Conservation (phyloP, 2,888 invertebrate genomes). For the Megastigmus dorsalis region DNA sequence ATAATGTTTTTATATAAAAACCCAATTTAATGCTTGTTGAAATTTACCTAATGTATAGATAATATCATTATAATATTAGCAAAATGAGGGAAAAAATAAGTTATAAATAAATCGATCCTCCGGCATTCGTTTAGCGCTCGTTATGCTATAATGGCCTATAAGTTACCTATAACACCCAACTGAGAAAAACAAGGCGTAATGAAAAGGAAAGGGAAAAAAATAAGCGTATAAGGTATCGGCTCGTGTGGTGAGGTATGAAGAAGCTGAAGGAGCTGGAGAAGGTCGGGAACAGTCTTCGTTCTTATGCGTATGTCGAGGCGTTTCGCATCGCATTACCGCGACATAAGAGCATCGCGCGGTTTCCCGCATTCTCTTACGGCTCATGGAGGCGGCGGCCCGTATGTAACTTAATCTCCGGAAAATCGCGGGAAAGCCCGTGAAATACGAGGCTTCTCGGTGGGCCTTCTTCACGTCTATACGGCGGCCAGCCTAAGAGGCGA, state of each 20-base stretch:
- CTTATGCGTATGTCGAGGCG: conserved; percentile 6
- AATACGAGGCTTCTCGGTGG: conserved; percentile 39
- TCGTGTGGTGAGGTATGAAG: not conserved
- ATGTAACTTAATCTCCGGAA: conserved; percentile 62
- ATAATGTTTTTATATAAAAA: too few relatives aligned
- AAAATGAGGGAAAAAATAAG: too few relatives aligned
- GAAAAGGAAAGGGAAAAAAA: not conserved
- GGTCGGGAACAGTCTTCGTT: not conserved
- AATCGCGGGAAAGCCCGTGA: conserved; percentile 51
- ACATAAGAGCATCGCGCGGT: conserved; percentile 56
- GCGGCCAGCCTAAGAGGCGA: conserved; percentile 23
- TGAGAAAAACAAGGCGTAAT: not conserved
- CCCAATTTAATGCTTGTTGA: too few relatives aligned
- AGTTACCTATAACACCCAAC: too few relatives aligned
- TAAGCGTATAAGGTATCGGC: not conserved
- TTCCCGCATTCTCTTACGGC: conserved; percentile 59
- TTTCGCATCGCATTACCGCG: conserved; percentile 63
- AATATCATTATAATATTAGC: too few relatives aligned
- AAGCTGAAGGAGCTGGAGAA: not conserved
- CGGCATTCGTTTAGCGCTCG: too few relatives aligned
- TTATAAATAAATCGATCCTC: too few relatives aligned
- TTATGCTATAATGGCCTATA: too few relatives aligned
- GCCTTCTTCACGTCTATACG: not conserved
- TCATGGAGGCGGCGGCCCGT: conserved; percentile 31
- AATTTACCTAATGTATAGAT: too few relatives aligned